A percentile compares a stretch with the other conserved stretches of the same genome.
Evolutionary conservation across 2,113 vertebrate genomes (phyloP).

Genomic region (Brachionichthys hirsutus): DNA sequence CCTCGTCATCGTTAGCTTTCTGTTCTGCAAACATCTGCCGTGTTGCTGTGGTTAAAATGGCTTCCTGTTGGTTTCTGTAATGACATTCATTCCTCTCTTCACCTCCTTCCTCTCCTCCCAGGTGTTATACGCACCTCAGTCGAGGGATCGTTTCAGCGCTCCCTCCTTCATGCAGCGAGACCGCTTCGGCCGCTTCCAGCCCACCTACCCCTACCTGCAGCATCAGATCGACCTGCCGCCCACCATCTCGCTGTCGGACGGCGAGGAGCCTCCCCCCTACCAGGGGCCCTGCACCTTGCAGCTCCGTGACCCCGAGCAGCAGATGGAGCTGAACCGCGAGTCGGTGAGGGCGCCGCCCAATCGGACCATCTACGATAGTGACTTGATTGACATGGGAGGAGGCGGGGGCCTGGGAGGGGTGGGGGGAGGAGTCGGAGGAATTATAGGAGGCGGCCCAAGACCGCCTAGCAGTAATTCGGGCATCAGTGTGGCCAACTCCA

Average conservation of each 20-base stretch:
- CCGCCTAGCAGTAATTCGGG: slow-evolving; percentile 97
- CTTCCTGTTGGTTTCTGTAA: too few species aligned
- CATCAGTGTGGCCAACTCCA: slow-evolving; percentile 90
- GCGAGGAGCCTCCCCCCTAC: slow-evolving; percentile 94
- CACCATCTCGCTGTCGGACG: slow-evolving; percentile 94
- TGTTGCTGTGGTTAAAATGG: too few species aligned
- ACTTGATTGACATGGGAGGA: slow-evolving; percentile 90
- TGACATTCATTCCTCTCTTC: too few species aligned
- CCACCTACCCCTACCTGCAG: slow-evolving; percentile 94
- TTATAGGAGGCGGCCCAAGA: slow-evolving; percentile 82
- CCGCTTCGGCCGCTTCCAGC: slow-evolving; percentile 95
- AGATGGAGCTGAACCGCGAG: slow-evolving; percentile 96
- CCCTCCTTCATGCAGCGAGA: slow-evolving; percentile 93
- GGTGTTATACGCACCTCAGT: slow-evolving; percentile 89
- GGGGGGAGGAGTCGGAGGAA: slow-evolving; percentile 35
- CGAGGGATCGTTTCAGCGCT: slow-evolving; percentile 86
- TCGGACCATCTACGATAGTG: slow-evolving; percentile 97
- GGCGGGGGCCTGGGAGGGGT: slow-evolving; percentile 58
- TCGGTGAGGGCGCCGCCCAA: slow-evolving; percentile 96
- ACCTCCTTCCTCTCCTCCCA: slow-evolving; percentile 44
- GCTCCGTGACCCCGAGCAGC: slow-evolving; percentile 95
- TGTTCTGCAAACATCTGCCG: too few species aligned
- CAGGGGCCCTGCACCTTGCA: slow-evolving; percentile 94
- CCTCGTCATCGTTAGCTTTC: too few species aligned
- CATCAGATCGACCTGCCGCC: slow-evolving; percentile 97